phyloP scores from a whole-genome alignment of 1,140 invertebrate species.

The Aphaenogaster ashmeadi region DNA sequence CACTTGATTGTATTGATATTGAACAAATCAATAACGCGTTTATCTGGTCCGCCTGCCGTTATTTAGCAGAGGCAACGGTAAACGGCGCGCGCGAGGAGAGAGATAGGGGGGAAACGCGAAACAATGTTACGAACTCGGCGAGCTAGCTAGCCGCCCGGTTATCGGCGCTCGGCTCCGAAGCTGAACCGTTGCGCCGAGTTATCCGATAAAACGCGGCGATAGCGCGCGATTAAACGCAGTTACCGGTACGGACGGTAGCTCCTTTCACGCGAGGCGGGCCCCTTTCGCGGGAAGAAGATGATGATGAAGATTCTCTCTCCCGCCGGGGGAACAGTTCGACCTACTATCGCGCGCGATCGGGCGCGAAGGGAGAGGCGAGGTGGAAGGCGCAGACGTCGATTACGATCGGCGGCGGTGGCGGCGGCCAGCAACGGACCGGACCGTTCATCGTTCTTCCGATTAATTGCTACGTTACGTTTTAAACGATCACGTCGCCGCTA shows the following conservation, averaged over 20 bases:
- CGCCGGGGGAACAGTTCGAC: constrained; percentile 45
- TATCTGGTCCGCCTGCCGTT: constrained; percentile 45
- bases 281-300: constrained; percentile 27
- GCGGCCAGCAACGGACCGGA: constrained; percentile 37
- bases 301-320: constrained; percentile 42
- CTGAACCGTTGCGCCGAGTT: constrained; percentile 58
- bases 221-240: constrained; percentile 62
- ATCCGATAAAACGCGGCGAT: constrained; percentile 62
- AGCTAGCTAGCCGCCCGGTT: constrained; percentile 39
- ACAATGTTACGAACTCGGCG: constrained; percentile 55
- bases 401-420: constrained; percentile 33
- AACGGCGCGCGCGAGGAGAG: not conserved
- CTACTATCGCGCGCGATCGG: constrained; percentile 57
- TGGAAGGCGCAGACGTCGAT: constrained; percentile 56
- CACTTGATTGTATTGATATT: constrained; percentile 44
- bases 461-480: constrained; percentile 72
- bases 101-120: not conserved
- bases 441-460: constrained; percentile 63
- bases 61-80: constrained; percentile 51
- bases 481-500: constrained; percentile 65
- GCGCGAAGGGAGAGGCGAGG: constrained; percentile 28
- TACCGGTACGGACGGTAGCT: constrained; percentile 57
- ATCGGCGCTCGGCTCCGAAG: constrained; percentile 37
- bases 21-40: constrained; percentile 60
- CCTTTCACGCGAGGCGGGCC: constrained; percentile 53